phyloP scores from a whole-genome alignment of 2,888 invertebrate species.

The Chelonus formosanus region DNA sequence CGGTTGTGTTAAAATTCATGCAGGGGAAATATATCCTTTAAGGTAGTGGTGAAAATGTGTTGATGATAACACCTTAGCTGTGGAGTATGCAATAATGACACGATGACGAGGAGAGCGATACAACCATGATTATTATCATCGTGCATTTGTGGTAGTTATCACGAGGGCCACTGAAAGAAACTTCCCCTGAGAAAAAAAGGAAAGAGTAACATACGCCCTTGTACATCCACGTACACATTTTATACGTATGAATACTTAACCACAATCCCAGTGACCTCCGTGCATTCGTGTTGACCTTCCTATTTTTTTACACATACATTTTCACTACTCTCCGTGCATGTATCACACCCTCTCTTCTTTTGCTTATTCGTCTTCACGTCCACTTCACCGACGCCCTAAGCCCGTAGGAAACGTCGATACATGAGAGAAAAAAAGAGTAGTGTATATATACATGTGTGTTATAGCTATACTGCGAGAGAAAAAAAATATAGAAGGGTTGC shows the following conservation, averaged over 20 bases:
- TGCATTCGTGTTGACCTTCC: slow-evolving; percentile 25
- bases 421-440: slow-evolving; percentile 29
- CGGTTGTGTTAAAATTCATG: background rate
- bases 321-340: background rate
- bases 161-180: slow-evolving; percentile 27
- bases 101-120: slow-evolving; percentile 29
- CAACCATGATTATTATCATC: slow-evolving; percentile 26
- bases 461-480: slow-evolving; percentile 4
- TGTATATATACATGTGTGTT: slow-evolving; percentile 15
- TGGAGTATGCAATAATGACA: slow-evolving; percentile 20
- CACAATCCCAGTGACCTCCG: slow-evolving; percentile 31
- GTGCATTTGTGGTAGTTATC: slow-evolving; percentile 19
- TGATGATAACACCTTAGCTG: slow-evolving; percentile 16
- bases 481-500: slow-evolving; percentile 37
- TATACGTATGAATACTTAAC: slow-evolving; percentile 29
- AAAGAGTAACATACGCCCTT: slow-evolving; percentile 31
- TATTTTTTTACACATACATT: slow-evolving; percentile 2
- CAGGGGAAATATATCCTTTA: background rate
- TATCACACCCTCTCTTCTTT: background rate
- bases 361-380: slow-evolving; percentile 21
- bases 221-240: slow-evolving; percentile 27
- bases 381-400: slow-evolving; percentile 36
- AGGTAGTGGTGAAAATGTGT: slow-evolving; percentile 11
- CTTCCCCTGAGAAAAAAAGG: slow-evolving; percentile 27
- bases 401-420: slow-evolving; percentile 55